phyloP scores from a whole-genome alignment of 2,797 vertebrate species.

The Xenentodon cancila region DNA sequence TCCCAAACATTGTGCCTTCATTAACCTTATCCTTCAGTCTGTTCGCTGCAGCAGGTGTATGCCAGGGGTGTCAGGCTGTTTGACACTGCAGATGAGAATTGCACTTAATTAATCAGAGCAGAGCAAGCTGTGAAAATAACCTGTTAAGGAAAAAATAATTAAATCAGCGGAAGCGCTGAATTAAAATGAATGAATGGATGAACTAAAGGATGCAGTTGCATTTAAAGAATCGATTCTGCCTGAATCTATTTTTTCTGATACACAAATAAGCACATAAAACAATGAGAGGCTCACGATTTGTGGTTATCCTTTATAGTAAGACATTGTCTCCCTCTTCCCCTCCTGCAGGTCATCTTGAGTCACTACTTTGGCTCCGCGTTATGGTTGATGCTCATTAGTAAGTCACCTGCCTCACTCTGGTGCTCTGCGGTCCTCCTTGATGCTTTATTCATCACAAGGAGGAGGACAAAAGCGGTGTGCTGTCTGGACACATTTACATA shows the following conservation, averaged over 20 bases:
- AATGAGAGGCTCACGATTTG: too few species aligned
- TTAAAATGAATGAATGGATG: neutral
- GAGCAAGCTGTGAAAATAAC: slow-evolving; percentile 27
- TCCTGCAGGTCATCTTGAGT: slow-evolving; percentile 12
- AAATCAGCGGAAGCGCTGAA: neutral
- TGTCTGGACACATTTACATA: slow-evolving; percentile 63
- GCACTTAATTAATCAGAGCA: slow-evolving; percentile 26
- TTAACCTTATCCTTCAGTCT: slow-evolving; percentile 2
- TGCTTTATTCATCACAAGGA: slow-evolving; percentile 59
- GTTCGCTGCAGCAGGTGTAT: slow-evolving; percentile 8
- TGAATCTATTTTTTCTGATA: neutral
- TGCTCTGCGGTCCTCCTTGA: slow-evolving; percentile 26
- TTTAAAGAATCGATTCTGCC: neutral
- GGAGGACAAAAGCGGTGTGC: slow-evolving; percentile 35
- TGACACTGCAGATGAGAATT: slow-evolving; percentile 13
- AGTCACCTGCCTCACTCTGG: slow-evolving; percentile 39
- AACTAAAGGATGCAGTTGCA: neutral
- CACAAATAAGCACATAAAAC: neutral
- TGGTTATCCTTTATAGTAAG: neutral
- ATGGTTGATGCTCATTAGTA: slow-evolving; percentile 30
- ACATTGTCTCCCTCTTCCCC: neutral
- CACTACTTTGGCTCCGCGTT: slow-evolving; percentile 10
- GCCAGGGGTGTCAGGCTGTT: slow-evolving; percentile 20
- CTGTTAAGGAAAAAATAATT: neutral
- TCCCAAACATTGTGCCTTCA: slow-evolving; percentile 5